These are phyloP conservation scores for Sinosuthora webbiana DNA, from an alignment of 2,113 vertebrate genomes.

Conservation along the genomic window DNA sequence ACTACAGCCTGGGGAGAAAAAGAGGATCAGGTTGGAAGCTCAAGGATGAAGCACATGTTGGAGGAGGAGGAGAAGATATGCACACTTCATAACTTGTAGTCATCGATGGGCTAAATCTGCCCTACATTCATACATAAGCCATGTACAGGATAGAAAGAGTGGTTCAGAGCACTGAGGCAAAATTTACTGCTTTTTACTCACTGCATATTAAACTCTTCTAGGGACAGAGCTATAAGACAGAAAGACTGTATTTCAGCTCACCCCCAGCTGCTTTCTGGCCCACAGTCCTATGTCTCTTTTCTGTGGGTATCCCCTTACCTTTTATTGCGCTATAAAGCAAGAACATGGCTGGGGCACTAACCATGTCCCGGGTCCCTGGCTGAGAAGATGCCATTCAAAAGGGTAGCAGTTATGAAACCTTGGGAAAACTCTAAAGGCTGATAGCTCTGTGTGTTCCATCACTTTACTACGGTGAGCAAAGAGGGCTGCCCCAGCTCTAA, in stretches of 20 bases:
- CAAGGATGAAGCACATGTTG: not conserved
- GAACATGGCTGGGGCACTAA: accelerated
- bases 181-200: not conserved
- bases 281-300: not conserved
- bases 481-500: accelerated
- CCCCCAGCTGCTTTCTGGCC: not conserved
- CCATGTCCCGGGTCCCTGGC: accelerated
- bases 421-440: not conserved
- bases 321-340: accelerated
- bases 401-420: not conserved
- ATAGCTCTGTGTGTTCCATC: not conserved
- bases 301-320: not conserved
- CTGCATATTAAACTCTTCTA: not conserved
- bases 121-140: not conserved
- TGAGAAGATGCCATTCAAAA: not conserved
- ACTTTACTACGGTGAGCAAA: not conserved
- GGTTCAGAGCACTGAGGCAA: not conserved
- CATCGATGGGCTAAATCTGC: not conserved
- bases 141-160: not conserved
- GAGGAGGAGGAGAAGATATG: not conserved
- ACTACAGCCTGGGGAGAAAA: not conserved
- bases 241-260: not conserved
- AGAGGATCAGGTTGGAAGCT: not conserved
- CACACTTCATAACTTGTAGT: not conserved
- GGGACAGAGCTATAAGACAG: not conserved